A percentile compares a stretch with the other conserved stretches of the same genome.
Conservation (phyloP, 2,797 vertebrate species). For the Caiman crocodilus region DNA sequence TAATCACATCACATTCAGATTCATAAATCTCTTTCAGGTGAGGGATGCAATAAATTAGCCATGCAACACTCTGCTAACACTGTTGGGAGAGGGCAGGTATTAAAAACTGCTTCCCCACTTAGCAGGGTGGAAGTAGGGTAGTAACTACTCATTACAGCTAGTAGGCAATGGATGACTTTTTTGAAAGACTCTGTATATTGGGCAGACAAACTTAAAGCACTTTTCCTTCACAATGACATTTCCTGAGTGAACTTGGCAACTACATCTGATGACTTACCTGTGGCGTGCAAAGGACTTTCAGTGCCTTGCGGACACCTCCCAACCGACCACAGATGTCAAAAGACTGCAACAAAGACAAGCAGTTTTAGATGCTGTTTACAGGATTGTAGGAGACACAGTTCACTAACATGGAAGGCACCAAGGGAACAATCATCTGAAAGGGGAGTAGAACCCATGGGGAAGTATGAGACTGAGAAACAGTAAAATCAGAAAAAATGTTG, state of each 20-base stretch:
- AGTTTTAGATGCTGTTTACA: neutral
- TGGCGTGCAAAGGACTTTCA: conserved; percentile 92
- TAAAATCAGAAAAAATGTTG: neutral
- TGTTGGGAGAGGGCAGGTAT: neutral
- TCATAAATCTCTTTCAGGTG: neutral
- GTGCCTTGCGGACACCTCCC: conserved; percentile 91
- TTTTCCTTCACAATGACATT: neutral
- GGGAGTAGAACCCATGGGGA: neutral
- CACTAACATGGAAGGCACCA: neutral
- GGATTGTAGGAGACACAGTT: neutral
- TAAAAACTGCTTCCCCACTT: neutral
- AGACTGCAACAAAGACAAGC: conserved; percentile 84
- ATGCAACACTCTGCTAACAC: neutral
- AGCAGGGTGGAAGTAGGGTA: neutral
- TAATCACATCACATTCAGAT: neutral
- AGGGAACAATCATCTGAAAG: neutral
- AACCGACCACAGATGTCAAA: conserved; percentile 95
- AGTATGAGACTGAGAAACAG: neutral
- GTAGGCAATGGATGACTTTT: neutral
- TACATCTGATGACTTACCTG: conserved; percentile 83
- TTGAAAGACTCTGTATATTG: neutral
- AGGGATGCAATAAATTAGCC: neutral
- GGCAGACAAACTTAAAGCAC: neutral
- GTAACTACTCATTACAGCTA: neutral
- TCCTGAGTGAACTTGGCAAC: neutral